These are phyloP conservation scores for Andrena dorsata DNA, from an alignment of 2,888 invertebrate genomes.

Conservation along the genomic window DNA sequence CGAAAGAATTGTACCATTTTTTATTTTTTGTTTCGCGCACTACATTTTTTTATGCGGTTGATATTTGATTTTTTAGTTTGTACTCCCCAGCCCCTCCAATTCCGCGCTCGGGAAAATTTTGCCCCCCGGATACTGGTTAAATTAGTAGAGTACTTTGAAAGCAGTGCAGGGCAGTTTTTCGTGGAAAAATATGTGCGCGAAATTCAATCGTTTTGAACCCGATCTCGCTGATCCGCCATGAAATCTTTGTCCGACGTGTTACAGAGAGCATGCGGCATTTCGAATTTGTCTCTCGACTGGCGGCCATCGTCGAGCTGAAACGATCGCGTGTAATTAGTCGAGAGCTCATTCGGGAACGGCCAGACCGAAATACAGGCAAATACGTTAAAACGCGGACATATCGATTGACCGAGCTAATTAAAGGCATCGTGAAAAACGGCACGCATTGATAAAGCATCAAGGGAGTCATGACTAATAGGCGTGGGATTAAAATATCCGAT, in stretches of 20 bases:
- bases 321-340: slow-evolving; percentile 57
- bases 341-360: slow-evolving; percentile 18
- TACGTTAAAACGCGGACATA: slow-evolving; percentile 52
- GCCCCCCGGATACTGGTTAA: too few relatives aligned
- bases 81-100: too few relatives aligned
- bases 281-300: slow-evolving; percentile 46
- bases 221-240: background rate
- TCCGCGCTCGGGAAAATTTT: too few relatives aligned
- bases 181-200: too few relatives aligned
- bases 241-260: slow-evolving; percentile 28
- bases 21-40: too few relatives aligned
- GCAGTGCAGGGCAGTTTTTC: too few relatives aligned
- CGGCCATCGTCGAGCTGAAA: slow-evolving; percentile 37
- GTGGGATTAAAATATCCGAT: slow-evolving; percentile 55
- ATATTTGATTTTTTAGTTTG: too few relatives aligned
- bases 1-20: too few relatives aligned
- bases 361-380: slow-evolving; percentile 28
- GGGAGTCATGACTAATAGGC: slow-evolving; percentile 27
- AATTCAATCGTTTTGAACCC: background rate
- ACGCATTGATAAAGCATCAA: slow-evolving; percentile 44
- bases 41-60: too few relatives aligned
- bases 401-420: slow-evolving; percentile 45
- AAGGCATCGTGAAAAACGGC: slow-evolving; percentile 49
- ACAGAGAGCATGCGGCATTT: slow-evolving; percentile 15
- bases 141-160: too few relatives aligned